A percentile compares a stretch with the other conserved stretches of the same genome.
phyloP scores from a whole-genome alignment of 2,797 vertebrate genomes.

The Danio choprae region DNA sequence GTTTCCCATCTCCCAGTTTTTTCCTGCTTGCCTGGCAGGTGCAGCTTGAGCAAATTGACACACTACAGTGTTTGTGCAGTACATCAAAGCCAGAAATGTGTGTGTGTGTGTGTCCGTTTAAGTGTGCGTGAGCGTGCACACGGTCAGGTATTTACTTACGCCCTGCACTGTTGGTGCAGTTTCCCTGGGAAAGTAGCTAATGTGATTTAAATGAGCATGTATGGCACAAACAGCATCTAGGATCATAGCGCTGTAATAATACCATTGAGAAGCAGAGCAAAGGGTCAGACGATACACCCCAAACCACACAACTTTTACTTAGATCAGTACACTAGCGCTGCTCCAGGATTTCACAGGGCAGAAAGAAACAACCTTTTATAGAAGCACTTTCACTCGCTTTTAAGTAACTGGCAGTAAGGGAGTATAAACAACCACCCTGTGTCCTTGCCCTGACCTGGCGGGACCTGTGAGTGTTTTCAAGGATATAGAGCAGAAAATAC shows the following conservation, averaged over 20 bases:
- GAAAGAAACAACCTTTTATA: conserved; percentile 21
- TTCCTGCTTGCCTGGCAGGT: conserved; percentile 45
- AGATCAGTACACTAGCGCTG: conserved; percentile 56
- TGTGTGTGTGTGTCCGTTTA: conserved; percentile 8
- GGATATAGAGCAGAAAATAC: background rate
- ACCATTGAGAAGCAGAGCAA: conserved; percentile 35
- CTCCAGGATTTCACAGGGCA: conserved; percentile 32
- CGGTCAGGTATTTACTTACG: conserved; percentile 65
- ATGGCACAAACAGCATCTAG: conserved; percentile 63
- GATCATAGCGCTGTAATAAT: conserved; percentile 50
- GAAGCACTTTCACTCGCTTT: background rate
- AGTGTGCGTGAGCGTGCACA: conserved; percentile 39
- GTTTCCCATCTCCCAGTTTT: conserved; percentile 3
- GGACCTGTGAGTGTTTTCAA: background rate
- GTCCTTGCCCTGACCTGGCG: conserved; percentile 27
- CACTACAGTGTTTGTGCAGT: conserved; percentile 27
- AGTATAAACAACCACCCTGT: conserved; percentile 26
- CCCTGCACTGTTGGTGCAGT: conserved; percentile 57
- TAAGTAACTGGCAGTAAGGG: background rate
- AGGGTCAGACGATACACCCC: conserved; percentile 43
- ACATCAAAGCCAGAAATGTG: conserved; percentile 38
- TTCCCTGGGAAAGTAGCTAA: conserved; percentile 54
- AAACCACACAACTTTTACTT: conserved; percentile 67
- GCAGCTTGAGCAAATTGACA: conserved; percentile 33
- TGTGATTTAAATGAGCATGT: conserved; percentile 67